Evolutionary conservation across 1,140 invertebrate species (phyloP), one percentile per base, ranked within the genome.

Genomic region (Paraescarpia echinospica): DNA sequence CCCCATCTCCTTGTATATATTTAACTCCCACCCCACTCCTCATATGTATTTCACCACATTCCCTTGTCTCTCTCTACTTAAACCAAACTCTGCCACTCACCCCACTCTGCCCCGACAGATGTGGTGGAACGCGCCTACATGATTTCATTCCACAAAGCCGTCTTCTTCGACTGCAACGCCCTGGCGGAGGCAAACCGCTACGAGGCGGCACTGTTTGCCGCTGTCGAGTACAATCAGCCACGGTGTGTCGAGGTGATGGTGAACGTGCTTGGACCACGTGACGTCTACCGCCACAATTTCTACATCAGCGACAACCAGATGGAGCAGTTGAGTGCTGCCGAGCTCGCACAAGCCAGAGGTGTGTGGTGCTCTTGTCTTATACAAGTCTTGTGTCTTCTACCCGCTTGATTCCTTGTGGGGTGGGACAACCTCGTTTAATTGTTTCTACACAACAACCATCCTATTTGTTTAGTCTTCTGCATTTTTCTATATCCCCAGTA

Each of bases 141-240:
- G 91, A 93, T 93, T 34, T 93, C 93, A 90, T 89, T 90, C n/a
- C 51, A 93, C 93, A 93, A 93, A 77, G 92, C 35, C n/a, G 48
- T 89, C 48, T 93, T 93, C 92, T 93, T 93, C 34, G 93, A 88
- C 8, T 89, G 89, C 89, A 51, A 90, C 33, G 93, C 89, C n/a
- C 34, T 93, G 89, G 92, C 89, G 8, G 93, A 93, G 34, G 92
- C 91, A 6, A 93, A 93, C 34, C 91, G 93, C 34, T 93, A 93
- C 89, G 91, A 92, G 22, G 93, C 93, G 4, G 91, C 91, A 8
- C 41, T 93, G 34, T 93, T 92, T 77, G 92, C 91, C 33, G 92
- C 93, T 9, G 91, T 93, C 34, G 92, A 89, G 22, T 93, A 92
- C 91, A 92, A 93, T 33, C 51, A 51, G 89, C 89, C 93, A 8